These are phyloP conservation scores for Panthera tigris DNA, from an alignment of 2,113 vertebrate species.

Conservation along the genomic window DNA sequence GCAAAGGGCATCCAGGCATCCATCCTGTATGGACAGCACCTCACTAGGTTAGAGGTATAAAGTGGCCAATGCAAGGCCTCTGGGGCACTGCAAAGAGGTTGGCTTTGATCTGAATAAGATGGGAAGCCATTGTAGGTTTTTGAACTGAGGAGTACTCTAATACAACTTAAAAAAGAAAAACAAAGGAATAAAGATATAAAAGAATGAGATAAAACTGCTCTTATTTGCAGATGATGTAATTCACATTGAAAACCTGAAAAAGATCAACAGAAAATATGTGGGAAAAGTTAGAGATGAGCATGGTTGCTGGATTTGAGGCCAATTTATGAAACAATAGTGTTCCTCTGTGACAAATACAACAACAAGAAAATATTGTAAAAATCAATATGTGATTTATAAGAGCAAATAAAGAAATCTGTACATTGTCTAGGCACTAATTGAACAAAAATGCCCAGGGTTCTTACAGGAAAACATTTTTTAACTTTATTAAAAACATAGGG, in stretches of 20 bases:
- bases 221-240: background rate
- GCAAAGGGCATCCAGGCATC: background rate
- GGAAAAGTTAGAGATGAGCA: background rate
- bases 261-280: background rate
- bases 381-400: background rate
- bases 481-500: background rate
- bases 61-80: too few species aligned
- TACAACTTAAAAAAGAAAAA: background rate
- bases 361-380: background rate
- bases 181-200: background rate
- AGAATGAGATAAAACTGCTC: background rate
- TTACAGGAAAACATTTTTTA: background rate
- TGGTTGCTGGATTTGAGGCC: background rate
- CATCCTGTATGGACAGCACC: background rate
- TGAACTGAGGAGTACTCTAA: background rate
- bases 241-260: background rate
- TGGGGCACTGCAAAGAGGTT: background rate
- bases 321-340: background rate
- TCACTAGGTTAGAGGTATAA: background rate
- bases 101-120: background rate
- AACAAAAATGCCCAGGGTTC: background rate
- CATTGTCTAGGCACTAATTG: background rate
- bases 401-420: background rate
- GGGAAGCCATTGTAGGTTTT: background rate
- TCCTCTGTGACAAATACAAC: background rate